Base-by-base conservation (phyloP, 2,113 vertebrate genomes). In the Pseudorhombus dupliciocellatus region DNA sequence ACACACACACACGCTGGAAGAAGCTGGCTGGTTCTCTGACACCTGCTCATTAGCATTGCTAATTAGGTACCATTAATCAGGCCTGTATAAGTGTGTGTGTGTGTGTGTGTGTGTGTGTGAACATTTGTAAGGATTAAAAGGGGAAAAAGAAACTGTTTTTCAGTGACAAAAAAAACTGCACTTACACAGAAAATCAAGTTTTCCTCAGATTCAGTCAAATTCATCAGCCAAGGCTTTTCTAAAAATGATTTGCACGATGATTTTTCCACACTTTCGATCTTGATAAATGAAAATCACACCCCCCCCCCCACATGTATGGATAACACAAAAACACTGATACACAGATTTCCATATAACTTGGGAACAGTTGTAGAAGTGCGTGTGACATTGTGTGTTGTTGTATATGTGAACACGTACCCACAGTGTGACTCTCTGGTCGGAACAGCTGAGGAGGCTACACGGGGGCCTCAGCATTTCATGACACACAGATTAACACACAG, bases 41-140 rank as follows among this genome's bases (percentile, higher is more conserved):
- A 98, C 97, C 97, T 99, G 97, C 95, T 98, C 96, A 98, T 98
- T 98, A 99, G 96, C 97, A 99, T 97, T 98, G 97, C 97, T 98
- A 99, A 99, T 98, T 98, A 98, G 96, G 91, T 89, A 90, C 95
- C 95, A 98, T 98, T 98, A 98, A 98, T 98, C 97, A 99, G 96
- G 95, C 93, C 92, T 93, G 91, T 93, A 68, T 68, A 84, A 51
- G 84, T 77, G 70, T 76, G 54, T 75, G 61, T 59, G 71, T 64
- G 68, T 37, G 54, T 22, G 76, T 46, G 56, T 70, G 79, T 70
- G 69, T 40, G 57, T 90, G 90, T 57, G 42, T 62, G 92, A 4
- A 20, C 91, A 68, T 75, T 75, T 93, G 92, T 93, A 70, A 81
- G 55, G 93, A 93, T 92, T 89, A 93, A 88, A 91, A 92, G 91